Evolutionary conservation across 2,113 vertebrate species (phyloP).

Genomic region (Cricetomys ansorgei): DNA sequence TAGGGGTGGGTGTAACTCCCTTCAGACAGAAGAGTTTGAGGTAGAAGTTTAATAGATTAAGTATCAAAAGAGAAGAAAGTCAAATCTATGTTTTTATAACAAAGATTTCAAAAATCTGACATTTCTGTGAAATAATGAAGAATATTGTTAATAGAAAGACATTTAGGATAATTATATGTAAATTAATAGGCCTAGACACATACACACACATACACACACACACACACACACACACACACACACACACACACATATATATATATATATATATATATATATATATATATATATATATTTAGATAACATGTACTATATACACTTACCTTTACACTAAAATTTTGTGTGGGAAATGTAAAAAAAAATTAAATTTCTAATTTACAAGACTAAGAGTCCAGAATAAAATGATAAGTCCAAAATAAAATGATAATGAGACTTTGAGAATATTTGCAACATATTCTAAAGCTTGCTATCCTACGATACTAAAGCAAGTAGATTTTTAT

Average conservation of each 20-base stretch:
- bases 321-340: neutral
- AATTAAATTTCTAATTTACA: neutral
- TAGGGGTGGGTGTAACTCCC: accelerated
- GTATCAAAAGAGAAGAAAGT: neutral
- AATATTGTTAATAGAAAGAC: neutral
- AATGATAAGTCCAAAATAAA: too few relatives aligned
- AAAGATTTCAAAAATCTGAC: neutral
- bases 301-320: neutral
- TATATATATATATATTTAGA: neutral
- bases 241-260: too few relatives aligned
- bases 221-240: too few relatives aligned
- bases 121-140: conserved; percentile 26
- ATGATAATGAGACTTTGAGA: neutral
- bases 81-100: neutral
- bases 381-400: neutral
- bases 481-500: conserved; percentile 73
- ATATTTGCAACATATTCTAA: conserved; percentile 64
- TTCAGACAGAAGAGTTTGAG: neutral
- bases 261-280: neutral
- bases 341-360: neutral
- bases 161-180: neutral
- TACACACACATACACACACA: neutral
- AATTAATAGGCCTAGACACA: neutral
- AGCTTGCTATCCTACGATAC: conserved; percentile 38
- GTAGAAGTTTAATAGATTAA: neutral